Conservation (phyloP, 2,888 invertebrate genomes). For the Leptothorax acervorum region DNA sequence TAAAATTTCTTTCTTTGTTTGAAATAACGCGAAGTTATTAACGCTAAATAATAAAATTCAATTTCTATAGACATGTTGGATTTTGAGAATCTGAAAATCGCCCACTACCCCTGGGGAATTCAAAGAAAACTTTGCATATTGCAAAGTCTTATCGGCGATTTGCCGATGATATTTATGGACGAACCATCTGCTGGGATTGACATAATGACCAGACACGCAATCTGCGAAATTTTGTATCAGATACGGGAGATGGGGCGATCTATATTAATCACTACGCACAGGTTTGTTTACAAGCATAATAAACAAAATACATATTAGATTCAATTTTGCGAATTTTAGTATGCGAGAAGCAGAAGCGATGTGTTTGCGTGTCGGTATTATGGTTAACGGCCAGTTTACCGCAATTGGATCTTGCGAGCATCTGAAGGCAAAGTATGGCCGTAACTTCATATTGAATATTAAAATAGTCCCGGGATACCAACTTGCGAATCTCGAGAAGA, state of each 20-base stretch:
- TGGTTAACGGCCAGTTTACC: slow-evolving; percentile 64
- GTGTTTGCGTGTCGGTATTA: slow-evolving; percentile 67
- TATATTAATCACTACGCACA: slow-evolving; percentile 66
- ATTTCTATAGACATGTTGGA: slow-evolving; percentile 68
- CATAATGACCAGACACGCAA: slow-evolving; percentile 62
- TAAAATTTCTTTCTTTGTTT: not conserved
- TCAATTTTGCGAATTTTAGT: slow-evolving; percentile 31
- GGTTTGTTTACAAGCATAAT: slow-evolving; percentile 29
- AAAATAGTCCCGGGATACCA: slow-evolving; percentile 48
- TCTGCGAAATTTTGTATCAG: slow-evolving; percentile 66
- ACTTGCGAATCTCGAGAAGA: slow-evolving; percentile 41
- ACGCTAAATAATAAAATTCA: not conserved
- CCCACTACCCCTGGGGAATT: slow-evolving; percentile 65
- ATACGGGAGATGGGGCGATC: slow-evolving; percentile 67
- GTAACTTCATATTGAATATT: slow-evolving; percentile 61
- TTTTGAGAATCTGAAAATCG: slow-evolving; percentile 67
- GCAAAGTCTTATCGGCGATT: slow-evolving; percentile 70
- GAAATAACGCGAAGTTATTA: not conserved
- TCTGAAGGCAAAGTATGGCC: slow-evolving; percentile 60
- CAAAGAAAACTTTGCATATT: slow-evolving; percentile 65
- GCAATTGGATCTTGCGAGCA: slow-evolving; percentile 64
- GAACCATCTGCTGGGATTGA: slow-evolving; percentile 70
- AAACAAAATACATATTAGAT: not conserved
- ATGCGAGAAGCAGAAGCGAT: slow-evolving; percentile 68
- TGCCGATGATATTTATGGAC: slow-evolving; percentile 69